phyloP scores from a whole-genome alignment of 2,113 vertebrate genomes.

The Echinops telfairi region DNA sequence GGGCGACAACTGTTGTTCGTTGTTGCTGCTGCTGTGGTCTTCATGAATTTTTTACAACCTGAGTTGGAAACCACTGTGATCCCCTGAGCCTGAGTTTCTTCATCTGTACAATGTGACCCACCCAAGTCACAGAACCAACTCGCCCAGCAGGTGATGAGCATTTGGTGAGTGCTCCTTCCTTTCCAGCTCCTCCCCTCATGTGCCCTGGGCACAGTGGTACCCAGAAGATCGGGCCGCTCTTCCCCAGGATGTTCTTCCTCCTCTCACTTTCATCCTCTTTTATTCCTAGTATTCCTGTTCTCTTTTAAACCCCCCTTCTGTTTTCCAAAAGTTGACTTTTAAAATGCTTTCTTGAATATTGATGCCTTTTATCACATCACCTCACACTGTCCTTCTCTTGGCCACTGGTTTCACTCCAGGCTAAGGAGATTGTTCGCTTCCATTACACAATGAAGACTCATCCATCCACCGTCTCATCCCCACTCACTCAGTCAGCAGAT shows the following conservation, averaged over 20 bases:
- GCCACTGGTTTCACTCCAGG: not conserved
- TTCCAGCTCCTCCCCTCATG: not conserved
- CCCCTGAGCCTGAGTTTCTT: not conserved
- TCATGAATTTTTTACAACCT: not conserved
- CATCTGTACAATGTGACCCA: not conserved
- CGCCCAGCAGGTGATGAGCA: not conserved
- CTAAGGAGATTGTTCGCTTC: conserved; percentile 48
- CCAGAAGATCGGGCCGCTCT: not conserved
- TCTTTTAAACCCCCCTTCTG: not conserved
- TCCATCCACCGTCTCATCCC: not conserved
- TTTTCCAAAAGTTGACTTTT: not conserved
- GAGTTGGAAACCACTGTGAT: not conserved
- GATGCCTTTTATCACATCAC: not conserved
- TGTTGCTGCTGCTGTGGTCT: not conserved
- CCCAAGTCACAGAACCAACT: not conserved
- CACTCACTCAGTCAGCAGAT: conserved; percentile 12
- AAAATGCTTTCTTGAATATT: not conserved
- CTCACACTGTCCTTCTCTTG: not conserved
- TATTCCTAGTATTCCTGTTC: not conserved
- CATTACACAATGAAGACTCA: conserved; percentile 40
- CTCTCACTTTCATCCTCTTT: not conserved
- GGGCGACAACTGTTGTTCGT: not conserved
- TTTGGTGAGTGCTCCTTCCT: not conserved
- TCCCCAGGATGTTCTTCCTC: not conserved
- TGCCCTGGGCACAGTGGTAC: not conserved